A percentile compares a stretch with the other conserved stretches of the same genome.
These are phyloP conservation scores for Isoperla grammatica DNA, from an alignment of 2,888 invertebrate species.

Conservation along the genomic window DNA sequence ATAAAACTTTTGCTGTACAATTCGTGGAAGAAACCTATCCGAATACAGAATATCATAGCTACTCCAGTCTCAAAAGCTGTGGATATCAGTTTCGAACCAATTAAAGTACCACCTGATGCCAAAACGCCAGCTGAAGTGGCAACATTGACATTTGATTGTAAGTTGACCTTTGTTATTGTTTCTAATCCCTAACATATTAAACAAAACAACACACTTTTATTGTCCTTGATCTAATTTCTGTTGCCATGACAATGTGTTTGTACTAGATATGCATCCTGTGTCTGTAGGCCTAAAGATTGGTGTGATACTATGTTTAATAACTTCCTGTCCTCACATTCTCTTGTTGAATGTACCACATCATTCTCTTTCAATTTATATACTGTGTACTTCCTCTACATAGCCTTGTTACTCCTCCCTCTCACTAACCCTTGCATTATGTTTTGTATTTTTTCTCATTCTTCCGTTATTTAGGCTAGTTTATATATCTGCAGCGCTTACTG, in stretches of 20 bases:
- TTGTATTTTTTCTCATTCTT: too few species aligned
- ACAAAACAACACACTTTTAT: not conserved
- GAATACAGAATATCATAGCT: slow-evolving; percentile 55
- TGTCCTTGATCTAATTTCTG: too few species aligned
- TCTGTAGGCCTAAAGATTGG: too few species aligned
- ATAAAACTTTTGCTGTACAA: slow-evolving; percentile 61
- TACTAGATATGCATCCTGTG: too few species aligned
- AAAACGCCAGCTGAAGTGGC: slow-evolving; percentile 58
- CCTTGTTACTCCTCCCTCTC: too few species aligned
- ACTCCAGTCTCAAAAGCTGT: slow-evolving; percentile 60
- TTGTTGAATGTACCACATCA: not conserved
- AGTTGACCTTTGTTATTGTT: slow-evolving; percentile 39
- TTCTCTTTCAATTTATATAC: not conserved
- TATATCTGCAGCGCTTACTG: too few species aligned
- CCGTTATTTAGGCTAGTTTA: too few species aligned
- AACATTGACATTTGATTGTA: slow-evolving; percentile 64
- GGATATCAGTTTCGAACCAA: slow-evolving; percentile 59
- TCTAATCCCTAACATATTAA: not conserved
- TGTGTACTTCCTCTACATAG: too few species aligned
- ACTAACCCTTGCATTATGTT: too few species aligned
- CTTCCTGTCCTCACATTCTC: not conserved
- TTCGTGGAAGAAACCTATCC: slow-evolving; percentile 60
- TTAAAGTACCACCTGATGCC: slow-evolving; percentile 59
- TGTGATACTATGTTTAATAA: too few species aligned
- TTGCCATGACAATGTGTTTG: too few species aligned